These are phyloP conservation scores for Zoanthus gigantus DNA, from an alignment of 92 coral and sea anemone genomes.

Conservation along the genomic window DNA sequence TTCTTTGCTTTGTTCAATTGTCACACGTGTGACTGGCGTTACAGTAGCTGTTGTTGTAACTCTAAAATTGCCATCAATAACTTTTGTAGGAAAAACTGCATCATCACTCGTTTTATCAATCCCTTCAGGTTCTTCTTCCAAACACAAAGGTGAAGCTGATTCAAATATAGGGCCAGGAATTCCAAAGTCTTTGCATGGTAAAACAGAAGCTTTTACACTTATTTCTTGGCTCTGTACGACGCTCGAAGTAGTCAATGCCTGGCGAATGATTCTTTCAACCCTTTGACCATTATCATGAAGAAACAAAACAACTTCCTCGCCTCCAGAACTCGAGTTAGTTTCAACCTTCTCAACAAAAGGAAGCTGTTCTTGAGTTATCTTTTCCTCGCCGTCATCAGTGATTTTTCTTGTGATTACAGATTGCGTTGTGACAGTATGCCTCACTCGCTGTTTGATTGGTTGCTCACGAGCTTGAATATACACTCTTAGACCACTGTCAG, in stretches of 20 bases:
- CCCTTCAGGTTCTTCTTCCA: constrained; percentile 13
- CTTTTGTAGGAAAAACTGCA: constrained; percentile 31
- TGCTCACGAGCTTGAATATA: constrained; percentile 56
- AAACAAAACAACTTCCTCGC: constrained; percentile 23
- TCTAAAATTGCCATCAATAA: constrained; percentile 3
- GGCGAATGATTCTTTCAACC: constrained; percentile 36
- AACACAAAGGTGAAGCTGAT: constrained; percentile 29
- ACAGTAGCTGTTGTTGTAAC: constrained; percentile 17
- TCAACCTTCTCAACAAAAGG: constrained; percentile 39
- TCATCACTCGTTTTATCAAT: constrained; percentile 8
- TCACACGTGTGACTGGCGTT: constrained; percentile 41
- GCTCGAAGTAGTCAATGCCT: constrained; percentile 19
- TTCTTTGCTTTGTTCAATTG: constrained; percentile 21
- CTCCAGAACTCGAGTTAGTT: constrained; percentile 4
- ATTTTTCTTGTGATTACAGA: constrained; percentile 36
- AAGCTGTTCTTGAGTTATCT: constrained; percentile 18
- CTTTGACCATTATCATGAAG: constrained; percentile 20
- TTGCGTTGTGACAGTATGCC: constrained; percentile 54
- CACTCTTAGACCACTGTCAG: constrained; percentile 41
- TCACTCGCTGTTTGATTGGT: constrained; percentile 54
- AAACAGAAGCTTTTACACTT: background rate
- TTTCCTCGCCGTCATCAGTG: background rate
- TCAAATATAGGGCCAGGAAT: constrained; percentile 16
- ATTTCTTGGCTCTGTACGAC: constrained; percentile 8
- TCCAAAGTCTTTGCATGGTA: background rate